phyloP scores from a whole-genome alignment of 2,888 invertebrate species.

The Yponomeuta sedellus region DNA sequence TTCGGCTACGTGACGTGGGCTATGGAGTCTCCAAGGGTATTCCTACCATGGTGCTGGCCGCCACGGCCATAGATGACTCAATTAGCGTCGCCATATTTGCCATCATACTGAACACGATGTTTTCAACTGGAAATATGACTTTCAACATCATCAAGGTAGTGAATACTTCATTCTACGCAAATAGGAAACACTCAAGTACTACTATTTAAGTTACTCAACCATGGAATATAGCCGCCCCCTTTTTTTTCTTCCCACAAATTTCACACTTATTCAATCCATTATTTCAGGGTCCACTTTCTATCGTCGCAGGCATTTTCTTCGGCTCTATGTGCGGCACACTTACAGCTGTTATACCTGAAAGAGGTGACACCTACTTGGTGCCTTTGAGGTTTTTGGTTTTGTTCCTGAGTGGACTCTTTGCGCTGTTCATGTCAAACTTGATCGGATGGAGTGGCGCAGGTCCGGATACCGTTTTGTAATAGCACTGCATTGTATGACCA shows the following conservation, averaged over 20 bases:
- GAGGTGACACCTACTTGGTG: constrained; percentile 80
- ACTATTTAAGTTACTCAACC: no score
- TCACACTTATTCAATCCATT: neutral
- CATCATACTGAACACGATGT: constrained; percentile 87
- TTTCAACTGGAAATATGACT: constrained; percentile 79
- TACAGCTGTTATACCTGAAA: constrained; percentile 83
- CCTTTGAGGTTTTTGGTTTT: constrained; percentile 82
- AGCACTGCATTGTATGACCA: constrained; percentile 15
- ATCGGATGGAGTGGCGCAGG: constrained; percentile 80
- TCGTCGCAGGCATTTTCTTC: constrained; percentile 81
- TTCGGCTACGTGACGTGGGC: constrained; percentile 81
- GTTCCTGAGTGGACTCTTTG: constrained; percentile 83
- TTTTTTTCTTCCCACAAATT: no score
- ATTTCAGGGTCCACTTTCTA: constrained; percentile 79
- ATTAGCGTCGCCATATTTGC: constrained; percentile 92
- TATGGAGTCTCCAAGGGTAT: constrained; percentile 92
- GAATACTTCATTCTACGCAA: no score
- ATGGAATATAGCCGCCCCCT: no score
- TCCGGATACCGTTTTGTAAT: constrained; percentile 21
- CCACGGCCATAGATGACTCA: constrained; percentile 92
- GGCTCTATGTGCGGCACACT: constrained; percentile 84
- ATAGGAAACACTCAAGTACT: no score
- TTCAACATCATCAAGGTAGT: constrained; percentile 79
- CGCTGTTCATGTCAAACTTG: constrained; percentile 85
- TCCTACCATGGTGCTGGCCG: constrained; percentile 90